phyloP scores from a whole-genome alignment of 2,797 vertebrate species.

The Antrozous pallidus region DNA sequence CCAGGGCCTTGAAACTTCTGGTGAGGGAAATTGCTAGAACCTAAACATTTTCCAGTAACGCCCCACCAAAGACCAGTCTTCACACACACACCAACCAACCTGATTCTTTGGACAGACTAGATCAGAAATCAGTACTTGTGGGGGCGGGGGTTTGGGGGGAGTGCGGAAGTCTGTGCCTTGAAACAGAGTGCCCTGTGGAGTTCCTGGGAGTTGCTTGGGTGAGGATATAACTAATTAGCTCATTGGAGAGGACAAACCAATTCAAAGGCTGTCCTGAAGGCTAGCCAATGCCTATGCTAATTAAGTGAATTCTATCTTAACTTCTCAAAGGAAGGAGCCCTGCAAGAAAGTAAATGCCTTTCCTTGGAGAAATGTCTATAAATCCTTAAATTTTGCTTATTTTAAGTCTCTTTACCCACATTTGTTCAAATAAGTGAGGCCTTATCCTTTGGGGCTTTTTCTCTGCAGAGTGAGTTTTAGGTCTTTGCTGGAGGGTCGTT shows the following conservation, averaged over 20 bases:
- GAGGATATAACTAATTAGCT: background rate
- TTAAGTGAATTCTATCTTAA: background rate
- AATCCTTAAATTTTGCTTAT: conserved; percentile 9
- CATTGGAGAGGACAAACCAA: background rate
- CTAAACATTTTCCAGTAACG: background rate
- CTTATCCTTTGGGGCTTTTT: background rate
- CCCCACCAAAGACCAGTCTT: background rate
- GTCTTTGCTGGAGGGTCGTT: background rate
- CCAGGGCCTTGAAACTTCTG: background rate
- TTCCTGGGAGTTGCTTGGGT: background rate
- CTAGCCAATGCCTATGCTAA: background rate
- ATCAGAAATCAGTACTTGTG: background rate
- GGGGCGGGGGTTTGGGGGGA: background rate
- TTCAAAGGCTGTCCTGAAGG: background rate
- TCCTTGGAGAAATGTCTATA: background rate
- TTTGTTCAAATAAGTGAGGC: background rate
- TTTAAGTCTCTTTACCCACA: conserved; percentile 35
- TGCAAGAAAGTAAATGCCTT: background rate
- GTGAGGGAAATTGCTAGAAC: background rate
- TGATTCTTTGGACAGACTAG: background rate
- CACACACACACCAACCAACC: background rate
- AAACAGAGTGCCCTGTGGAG: background rate
- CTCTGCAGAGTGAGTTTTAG: background rate
- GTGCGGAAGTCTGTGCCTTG: background rate
- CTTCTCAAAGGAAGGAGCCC: background rate